phyloP scores from a whole-genome alignment of 2,888 invertebrate genomes.

The Apantesis nais region DNA sequence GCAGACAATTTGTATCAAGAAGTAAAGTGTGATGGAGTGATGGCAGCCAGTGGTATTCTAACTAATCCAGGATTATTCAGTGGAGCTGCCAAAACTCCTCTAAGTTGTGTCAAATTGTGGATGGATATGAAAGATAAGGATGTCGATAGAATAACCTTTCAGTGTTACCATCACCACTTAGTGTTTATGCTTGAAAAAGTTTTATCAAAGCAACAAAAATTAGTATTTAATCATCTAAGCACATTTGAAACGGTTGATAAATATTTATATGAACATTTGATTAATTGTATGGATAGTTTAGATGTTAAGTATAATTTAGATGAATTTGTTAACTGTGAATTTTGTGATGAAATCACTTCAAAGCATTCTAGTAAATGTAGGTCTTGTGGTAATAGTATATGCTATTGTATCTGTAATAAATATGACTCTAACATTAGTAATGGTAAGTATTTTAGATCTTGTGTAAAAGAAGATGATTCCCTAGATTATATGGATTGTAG shows the following conservation, averaged over 20 bases:
- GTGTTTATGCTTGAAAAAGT: slow-evolving; percentile 97
- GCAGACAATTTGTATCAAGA: slow-evolving; percentile 87
- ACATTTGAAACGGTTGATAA: slow-evolving; percentile 88
- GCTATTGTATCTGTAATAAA: slow-evolving; percentile 71
- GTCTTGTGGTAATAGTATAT: slow-evolving; percentile 69
- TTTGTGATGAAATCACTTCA: slow-evolving; percentile 70
- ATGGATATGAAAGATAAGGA: slow-evolving; percentile 88
- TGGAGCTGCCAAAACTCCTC: slow-evolving; percentile 89
- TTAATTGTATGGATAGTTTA: slow-evolving; percentile 56
- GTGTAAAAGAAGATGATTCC: slow-evolving; percentile 65
- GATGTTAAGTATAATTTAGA: slow-evolving; percentile 51
- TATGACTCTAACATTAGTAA: slow-evolving; percentile 65
- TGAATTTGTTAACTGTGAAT: slow-evolving; percentile 70
- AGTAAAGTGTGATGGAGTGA: slow-evolving; percentile 93
- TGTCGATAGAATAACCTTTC: slow-evolving; percentile 89
- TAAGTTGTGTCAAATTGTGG: slow-evolving; percentile 93
- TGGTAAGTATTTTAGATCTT: slow-evolving; percentile 72
- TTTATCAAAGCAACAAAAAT: slow-evolving; percentile 89
- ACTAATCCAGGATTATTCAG: slow-evolving; percentile 96
- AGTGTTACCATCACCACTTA: slow-evolving; percentile 97
- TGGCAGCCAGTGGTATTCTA: slow-evolving; percentile 96
- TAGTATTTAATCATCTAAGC: slow-evolving; percentile 91
- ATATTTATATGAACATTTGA: slow-evolving; percentile 88
- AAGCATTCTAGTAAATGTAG: slow-evolving; percentile 78
- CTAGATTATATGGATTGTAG: slow-evolving; percentile 75